Percentiles rank a stretch among this genome's conserved stretches.
Conservation (phyloP, 2,113 vertebrate genomes). For the Rhipidura dahli region DNA sequence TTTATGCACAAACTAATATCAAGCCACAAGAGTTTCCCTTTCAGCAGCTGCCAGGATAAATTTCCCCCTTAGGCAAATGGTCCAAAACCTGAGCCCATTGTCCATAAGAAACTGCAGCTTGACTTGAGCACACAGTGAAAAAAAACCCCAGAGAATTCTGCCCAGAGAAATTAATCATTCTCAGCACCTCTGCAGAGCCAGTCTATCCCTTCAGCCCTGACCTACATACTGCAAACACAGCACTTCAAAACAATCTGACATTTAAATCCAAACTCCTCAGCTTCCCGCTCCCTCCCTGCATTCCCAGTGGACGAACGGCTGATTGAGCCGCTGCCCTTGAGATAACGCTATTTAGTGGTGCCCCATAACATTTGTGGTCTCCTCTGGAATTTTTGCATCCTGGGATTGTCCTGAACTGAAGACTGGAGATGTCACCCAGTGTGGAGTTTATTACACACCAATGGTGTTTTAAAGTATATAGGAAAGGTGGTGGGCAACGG, state of each 20-base stretch:
- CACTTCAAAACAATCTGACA: neutral
- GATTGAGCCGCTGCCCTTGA: rapidly evolving
- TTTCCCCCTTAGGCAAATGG: constrained; percentile 21
- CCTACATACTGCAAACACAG: constrained; percentile 7
- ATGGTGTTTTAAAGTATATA: rapidly evolving
- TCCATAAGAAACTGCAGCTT: neutral
- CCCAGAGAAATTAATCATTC: constrained; percentile 37
- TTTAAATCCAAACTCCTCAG: neutral
- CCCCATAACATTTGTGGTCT: rapidly evolving
- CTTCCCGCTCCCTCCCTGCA: neutral
- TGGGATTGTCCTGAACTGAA: neutral
- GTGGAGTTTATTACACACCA: neutral
- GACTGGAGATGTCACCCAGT: rapidly evolving
- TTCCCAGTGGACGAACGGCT: rapidly evolving
- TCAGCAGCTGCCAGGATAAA: constrained; percentile 33
- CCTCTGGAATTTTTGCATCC: neutral
- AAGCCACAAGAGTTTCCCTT: constrained; percentile 8
- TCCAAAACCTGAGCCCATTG: constrained; percentile 9
- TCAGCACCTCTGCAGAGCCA: constrained; percentile 38
- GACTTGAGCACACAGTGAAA: neutral
- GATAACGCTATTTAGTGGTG: rapidly evolving
- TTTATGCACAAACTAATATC: neutral
- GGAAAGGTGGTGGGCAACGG: neutral
- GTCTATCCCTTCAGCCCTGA: constrained; percentile 6
- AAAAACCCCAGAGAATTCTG: neutral